Evolutionary conservation across 2,113 vertebrate genomes (phyloP), one percentile per base, ranked within the genome.

Genomic region (Alosa alosa): DNA sequence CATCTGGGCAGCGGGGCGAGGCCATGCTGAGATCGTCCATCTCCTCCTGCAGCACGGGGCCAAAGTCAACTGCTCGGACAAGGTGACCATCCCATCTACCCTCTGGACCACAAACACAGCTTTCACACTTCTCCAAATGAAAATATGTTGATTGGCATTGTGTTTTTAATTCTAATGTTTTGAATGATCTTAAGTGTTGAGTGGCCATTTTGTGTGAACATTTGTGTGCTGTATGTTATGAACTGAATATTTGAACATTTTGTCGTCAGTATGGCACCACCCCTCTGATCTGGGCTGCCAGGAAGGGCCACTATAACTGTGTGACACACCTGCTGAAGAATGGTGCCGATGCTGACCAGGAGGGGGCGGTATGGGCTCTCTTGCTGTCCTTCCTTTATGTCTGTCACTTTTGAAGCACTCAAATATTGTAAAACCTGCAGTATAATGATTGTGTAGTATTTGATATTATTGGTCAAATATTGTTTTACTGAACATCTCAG

Each of bases 61-160:
- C 85, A 99, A 99, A 92, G 98, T 98, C 93, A 99, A 99, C 95
- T 99, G 98, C 91, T 99, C 98, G 25, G 98, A 99, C 92, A 99
- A 99, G 96, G 98, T 99, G 92, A 90, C 81, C 49, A 84, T 46
- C n/a, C 84, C 83, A n/a, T 87, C 15, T 44, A 84, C 88, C 83
- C 64, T 72, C 31, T 36, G 4, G 72, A 78, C 11, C 72, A 78
- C 72, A 78, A 31, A 39, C 36, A 78, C 4, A 78, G 25, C 11
- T 31, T 31, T 36, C n/a, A 25, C 5, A 72, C 25, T 64, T 4
- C n/a, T 13, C 55, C 44, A 85, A 84, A 78, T 84, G 2, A 83
- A 87, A 52, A 87, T 85, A 87, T 84, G 90, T 31, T 87, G 88
- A 86, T 81, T 86, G 64, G 82, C 55, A 50, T 18, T 55, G 17